Evolutionary conservation across 2,888 invertebrate species (phyloP).

Genomic region (Cerceris rybyensis): DNA sequence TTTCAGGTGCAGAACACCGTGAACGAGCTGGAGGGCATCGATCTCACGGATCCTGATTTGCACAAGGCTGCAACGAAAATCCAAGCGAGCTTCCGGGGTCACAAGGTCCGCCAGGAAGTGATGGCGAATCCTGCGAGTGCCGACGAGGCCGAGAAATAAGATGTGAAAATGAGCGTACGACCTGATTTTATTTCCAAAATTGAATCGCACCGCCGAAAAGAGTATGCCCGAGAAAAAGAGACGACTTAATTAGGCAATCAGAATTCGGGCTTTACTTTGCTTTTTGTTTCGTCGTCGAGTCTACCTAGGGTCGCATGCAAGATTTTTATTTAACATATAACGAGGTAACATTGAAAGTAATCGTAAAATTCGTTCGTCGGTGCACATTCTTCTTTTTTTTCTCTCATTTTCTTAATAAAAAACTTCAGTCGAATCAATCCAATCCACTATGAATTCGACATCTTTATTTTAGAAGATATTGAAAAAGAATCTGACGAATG

Average conservation of each 20-base stretch:
- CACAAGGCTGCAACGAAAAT: slow-evolving; percentile 96
- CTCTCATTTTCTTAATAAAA: too few species aligned
- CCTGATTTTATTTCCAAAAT: slow-evolving; percentile 37
- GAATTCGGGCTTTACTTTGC: slow-evolving; percentile 33
- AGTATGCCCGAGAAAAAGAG: slow-evolving; percentile 40
- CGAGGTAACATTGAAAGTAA: not conserved
- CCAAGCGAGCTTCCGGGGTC: slow-evolving; percentile 95
- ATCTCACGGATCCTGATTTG: slow-evolving; percentile 92
- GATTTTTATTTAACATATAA: not conserved
- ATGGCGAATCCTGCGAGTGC: slow-evolving; percentile 29
- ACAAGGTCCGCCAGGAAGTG: slow-evolving; percentile 91
- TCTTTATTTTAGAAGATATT: too few species aligned
- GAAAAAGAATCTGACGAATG: too few species aligned
- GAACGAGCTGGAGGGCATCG: slow-evolving; percentile 91
- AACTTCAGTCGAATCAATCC: too few species aligned
- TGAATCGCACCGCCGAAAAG: slow-evolving; percentile 20
- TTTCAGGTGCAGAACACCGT: slow-evolving; percentile 78
- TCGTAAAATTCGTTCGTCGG: not conserved
- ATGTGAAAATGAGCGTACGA: slow-evolving; percentile 7
- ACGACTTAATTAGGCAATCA: slow-evolving; percentile 20
- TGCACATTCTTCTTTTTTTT: too few species aligned
- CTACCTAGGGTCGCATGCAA: slow-evolving; percentile 29
- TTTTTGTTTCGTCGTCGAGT: slow-evolving; percentile 42
- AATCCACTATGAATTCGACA: too few species aligned
- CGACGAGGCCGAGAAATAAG: slow-evolving; percentile 67